Base-by-base conservation (phyloP, 2,113 vertebrate species). In the Quiscalus mexicanus region DNA sequence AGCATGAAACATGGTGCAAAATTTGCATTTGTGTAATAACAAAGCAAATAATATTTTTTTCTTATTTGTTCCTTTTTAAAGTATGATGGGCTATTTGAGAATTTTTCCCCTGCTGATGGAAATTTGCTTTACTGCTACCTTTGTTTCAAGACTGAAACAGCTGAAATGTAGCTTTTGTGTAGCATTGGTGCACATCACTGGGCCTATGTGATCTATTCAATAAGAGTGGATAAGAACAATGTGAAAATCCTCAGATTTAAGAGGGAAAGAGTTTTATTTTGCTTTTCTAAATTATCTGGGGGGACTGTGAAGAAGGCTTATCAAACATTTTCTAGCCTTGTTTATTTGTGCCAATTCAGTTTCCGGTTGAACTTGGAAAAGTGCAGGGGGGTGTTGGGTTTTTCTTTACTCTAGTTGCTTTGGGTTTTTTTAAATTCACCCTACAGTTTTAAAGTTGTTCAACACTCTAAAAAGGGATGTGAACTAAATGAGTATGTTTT, bases 61-160 rank as follows among this genome's bases (percentile, higher is more conserved):
- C 20, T n/a, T 55, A 41, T 19, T 49, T 84, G 7, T 63, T 53
- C 22, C 7, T 49, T 80, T 90, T 81, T 53, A 2, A 67, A 80
- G 25, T 73, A 10, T 55, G 17, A 3, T 50, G 39, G 9, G 8
- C 42, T 75, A 10, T 70, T 78, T 44, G 45, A 69, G 21, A 8
- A 3, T 10, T 35, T 42, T 62, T 39, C 25, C 30, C 37, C 16
- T 89, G 27, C 64, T 84, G 27, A 14, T 44, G 22, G 28, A 64
- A 31, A 3, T 49, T 84, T 84, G 25, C 11, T 42, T 52, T 82
- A 45, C 42, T 84, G 59, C 33, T 77, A 5, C 23, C 20, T 81
- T 81, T 87, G n/a, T 69, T 81, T 56, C 55, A 74, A 68, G 41
- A 60, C 37, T 89, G 53, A 80, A 80, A 71, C 16, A 93, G 41